A percentile compares a stretch with the other conserved stretches of the same genome.
These are phyloP conservation scores for Campaea margaritaria DNA, from an alignment of 2,888 invertebrate genomes.

Conservation along the genomic window DNA sequence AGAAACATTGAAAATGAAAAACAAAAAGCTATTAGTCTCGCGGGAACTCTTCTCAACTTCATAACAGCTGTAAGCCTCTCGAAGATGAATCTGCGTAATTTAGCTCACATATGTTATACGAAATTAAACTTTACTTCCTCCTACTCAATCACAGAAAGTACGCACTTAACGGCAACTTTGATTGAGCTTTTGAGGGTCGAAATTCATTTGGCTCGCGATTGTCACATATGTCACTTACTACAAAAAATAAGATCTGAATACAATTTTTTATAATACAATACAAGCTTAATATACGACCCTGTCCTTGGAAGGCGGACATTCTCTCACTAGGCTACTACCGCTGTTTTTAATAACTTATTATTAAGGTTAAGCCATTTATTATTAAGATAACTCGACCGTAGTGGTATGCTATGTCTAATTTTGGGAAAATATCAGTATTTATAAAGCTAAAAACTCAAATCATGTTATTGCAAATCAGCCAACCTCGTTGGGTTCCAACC, in stretches of 20 bases:
- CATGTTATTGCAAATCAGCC: not conserved
- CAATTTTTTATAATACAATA: too few relatives aligned
- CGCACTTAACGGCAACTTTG: constrained; percentile 29
- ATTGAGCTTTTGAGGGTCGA: constrained; percentile 23
- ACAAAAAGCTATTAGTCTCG: constrained; percentile 31
- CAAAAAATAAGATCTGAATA: too few relatives aligned
- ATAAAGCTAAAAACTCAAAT: too few relatives aligned
- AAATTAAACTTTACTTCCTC: constrained; percentile 36
- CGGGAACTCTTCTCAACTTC: constrained; percentile 22
- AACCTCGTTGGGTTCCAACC: constrained; percentile 12
- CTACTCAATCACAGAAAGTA: constrained; percentile 38
- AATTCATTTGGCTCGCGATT: constrained; percentile 5
- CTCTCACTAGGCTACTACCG: too few relatives aligned
- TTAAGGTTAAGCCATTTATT: too few relatives aligned
- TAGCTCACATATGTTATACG: constrained; percentile 33
- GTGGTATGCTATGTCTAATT: too few relatives aligned
- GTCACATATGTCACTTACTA: too few relatives aligned
- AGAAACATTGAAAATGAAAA: constrained; percentile 23
- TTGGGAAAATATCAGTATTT: too few relatives aligned
- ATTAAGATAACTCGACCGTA: too few relatives aligned
- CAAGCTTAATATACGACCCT: too few relatives aligned
- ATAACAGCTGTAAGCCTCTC: constrained; percentile 20
- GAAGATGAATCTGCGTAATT: constrained; percentile 32
- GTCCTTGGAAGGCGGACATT: too few relatives aligned
- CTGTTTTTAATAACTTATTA: too few relatives aligned